Conservation (phyloP, 2,113 vertebrate species). For the Centropus bengalensis region DNA sequence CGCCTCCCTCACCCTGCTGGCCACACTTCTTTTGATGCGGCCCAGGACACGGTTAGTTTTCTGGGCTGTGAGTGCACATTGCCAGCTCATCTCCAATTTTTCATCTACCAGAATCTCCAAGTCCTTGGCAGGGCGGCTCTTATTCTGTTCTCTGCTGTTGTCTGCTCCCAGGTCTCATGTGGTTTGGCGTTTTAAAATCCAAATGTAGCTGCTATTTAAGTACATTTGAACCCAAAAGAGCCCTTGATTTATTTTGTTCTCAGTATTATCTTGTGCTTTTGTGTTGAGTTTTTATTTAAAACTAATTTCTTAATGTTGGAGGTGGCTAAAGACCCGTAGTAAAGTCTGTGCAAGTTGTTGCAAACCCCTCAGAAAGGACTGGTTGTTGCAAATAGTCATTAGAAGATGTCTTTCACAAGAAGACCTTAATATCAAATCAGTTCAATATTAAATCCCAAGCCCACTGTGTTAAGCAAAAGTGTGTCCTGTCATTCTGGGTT, state of each 20-base stretch:
- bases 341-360: neutral
- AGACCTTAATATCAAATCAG: too few species aligned
- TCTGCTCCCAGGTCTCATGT: neutral
- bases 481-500: neutral
- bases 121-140: neutral
- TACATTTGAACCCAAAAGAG: neutral
- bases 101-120: too few species aligned
- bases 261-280: neutral
- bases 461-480: neutral
- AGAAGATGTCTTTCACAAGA: neutral
- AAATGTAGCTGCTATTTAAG: neutral
- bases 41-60: neutral
- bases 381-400: neutral
- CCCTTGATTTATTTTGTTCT: neutral
- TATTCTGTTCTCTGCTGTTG: neutral
- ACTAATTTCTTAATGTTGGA: neutral
- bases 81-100: accelerated
- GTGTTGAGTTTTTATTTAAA: neutral
- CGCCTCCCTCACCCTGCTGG: neutral
- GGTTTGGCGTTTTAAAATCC: neutral
- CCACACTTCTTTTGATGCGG: neutral
- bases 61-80: accelerated
- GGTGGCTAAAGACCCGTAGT: neutral
- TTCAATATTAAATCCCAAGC: neutral
- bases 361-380: neutral